A percentile compares a stretch with the other conserved stretches of the same genome.
These are phyloP conservation scores for Falco cherrug DNA, from an alignment of 2,797 vertebrate genomes.

Conservation along the genomic window DNA sequence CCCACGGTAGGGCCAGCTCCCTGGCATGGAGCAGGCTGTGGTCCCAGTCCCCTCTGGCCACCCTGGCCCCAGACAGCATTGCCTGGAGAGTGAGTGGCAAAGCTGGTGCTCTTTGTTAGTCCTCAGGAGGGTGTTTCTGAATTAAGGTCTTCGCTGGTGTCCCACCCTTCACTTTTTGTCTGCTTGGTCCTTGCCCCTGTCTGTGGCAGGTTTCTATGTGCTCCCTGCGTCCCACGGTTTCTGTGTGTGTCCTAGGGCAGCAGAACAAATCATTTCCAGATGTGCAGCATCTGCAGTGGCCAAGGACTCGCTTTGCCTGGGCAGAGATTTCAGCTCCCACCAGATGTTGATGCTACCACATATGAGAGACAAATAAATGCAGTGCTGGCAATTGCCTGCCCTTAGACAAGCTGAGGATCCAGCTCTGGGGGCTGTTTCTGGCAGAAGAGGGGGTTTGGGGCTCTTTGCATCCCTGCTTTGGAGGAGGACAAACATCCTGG, in stretches of 20 bases:
- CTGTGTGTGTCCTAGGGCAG: background rate
- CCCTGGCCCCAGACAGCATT: background rate
- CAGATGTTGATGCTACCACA: background rate
- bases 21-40: accelerated
- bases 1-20: background rate
- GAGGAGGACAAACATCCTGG: background rate
- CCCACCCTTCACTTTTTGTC: background rate
- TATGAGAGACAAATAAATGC: no score
- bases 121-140: background rate
- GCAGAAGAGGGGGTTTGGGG: background rate
- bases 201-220: background rate
- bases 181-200: background rate
- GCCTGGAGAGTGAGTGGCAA: background rate
- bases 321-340: background rate
- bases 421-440: background rate
- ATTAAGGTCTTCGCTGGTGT: background rate
- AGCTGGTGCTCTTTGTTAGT: background rate
- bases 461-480: background rate
- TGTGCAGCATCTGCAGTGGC: background rate
- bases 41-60: background rate
- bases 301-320: background rate
- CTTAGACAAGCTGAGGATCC: background rate
- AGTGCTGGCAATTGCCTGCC: background rate
- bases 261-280: background rate
- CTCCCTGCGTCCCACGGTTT: background rate